A percentile compares a stretch with the other conserved stretches of the same genome.
These are phyloP conservation scores for Sebastes diaconus DNA, from an alignment of 2,797 vertebrate genomes.

Conservation along the genomic window DNA sequence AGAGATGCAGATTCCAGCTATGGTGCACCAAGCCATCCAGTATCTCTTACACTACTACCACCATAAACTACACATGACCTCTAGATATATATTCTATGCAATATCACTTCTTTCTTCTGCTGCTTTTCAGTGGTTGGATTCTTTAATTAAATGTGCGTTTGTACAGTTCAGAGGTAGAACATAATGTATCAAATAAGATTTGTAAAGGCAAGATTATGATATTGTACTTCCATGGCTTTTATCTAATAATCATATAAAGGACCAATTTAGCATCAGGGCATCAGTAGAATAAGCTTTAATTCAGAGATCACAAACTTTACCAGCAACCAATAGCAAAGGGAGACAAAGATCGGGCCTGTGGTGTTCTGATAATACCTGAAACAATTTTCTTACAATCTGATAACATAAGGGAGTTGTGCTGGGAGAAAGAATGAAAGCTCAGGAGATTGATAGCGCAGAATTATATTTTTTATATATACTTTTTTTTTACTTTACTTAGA, in stretches of 20 bases:
- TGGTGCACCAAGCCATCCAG: conserved; percentile 4
- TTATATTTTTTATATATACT: not conserved
- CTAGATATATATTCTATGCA: not conserved
- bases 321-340: not conserved
- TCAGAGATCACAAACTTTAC: conserved; percentile 19
- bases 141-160: not conserved
- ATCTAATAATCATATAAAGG: not conserved
- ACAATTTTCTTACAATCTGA: conserved; percentile 40
- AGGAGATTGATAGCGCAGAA: not conserved
- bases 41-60: not conserved
- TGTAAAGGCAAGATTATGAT: not conserved
- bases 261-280: not conserved
- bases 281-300: not conserved
- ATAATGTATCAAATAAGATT: not conserved
- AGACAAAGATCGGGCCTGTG: conserved; percentile 9
- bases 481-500: not conserved
- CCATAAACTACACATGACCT: conserved; percentile 5
- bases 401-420: conserved; percentile 9
- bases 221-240: not conserved
- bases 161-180: not conserved
- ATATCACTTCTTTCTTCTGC: not conserved
- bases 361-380: conserved; percentile 29
- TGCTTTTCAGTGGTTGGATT: not conserved
- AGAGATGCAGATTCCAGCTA: conserved; percentile 16
- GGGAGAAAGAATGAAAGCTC: not conserved